Evolutionary conservation across 2,888 invertebrate genomes (phyloP).

Genomic region (Podabrus alpinus): DNA sequence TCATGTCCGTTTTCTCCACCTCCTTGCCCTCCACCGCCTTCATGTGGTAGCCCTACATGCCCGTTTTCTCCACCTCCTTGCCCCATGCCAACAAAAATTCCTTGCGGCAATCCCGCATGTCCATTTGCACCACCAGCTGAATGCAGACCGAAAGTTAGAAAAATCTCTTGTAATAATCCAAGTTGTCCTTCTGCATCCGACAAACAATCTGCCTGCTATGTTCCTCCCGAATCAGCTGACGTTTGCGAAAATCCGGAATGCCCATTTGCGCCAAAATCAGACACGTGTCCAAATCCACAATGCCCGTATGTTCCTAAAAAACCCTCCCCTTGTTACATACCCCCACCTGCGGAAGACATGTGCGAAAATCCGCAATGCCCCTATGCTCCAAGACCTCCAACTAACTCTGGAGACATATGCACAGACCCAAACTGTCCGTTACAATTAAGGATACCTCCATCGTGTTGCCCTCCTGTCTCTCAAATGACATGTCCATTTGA

Average conservation of each 20-base stretch:
- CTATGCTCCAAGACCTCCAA: constrained; percentile 4
- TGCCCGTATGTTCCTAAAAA: constrained; percentile 28
- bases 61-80: background rate
- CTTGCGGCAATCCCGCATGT: constrained; percentile 19
- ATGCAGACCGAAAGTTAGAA: background rate
- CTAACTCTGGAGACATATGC: background rate
- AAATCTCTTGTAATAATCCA: constrained; percentile 1
- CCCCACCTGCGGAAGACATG: constrained; percentile 20
- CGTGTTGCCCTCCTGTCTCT: background rate
- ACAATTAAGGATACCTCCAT: background rate
- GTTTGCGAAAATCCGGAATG: constrained; percentile 17
- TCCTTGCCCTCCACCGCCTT: background rate
- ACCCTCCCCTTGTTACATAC: constrained; percentile 2
- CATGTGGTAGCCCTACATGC: background rate
- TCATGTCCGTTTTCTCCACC: background rate
- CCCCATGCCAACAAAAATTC: background rate
- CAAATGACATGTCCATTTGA: background rate
- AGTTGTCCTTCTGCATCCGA: background rate
- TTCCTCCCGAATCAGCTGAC: background rate
- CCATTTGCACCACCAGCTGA: constrained; percentile 11
- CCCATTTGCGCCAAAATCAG: constrained; percentile 13
- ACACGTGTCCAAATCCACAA: constrained; percentile 28
- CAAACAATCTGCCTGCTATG: background rate
- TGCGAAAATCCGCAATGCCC: constrained; percentile 35
- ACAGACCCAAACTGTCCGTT: background rate